phyloP scores from a whole-genome alignment of 2,797 vertebrate genomes.

The Sparidentex hasta region DNA sequence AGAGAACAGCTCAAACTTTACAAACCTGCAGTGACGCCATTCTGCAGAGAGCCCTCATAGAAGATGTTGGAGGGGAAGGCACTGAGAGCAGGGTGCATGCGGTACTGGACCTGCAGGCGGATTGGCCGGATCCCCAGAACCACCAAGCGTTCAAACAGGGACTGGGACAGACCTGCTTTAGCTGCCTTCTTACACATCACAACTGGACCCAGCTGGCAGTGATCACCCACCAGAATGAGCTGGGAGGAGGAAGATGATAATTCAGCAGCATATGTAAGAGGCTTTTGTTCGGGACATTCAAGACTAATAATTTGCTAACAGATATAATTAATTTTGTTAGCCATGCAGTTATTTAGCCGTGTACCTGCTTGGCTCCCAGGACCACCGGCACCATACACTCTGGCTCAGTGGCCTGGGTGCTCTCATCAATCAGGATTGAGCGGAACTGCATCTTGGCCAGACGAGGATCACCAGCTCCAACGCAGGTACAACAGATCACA shows the following conservation, averaged over 20 bases:
- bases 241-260: constrained; percentile 59
- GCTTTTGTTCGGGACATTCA: background rate
- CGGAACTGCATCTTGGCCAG: constrained; percentile 99
- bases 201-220: constrained; percentile 97
- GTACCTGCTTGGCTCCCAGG: constrained; percentile 97
- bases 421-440: constrained; percentile 98
- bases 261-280: background rate
- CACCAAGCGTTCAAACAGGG: constrained; percentile 96
- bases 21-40: constrained; percentile 94
- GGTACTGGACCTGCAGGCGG: constrained; percentile 98
- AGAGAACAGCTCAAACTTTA: background rate
- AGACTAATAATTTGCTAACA: background rate
- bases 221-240: constrained; percentile 98
- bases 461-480: constrained; percentile 95
- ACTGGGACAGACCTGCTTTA: constrained; percentile 97
- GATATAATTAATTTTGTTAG: no score
- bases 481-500: constrained; percentile 97
- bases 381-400: constrained; percentile 99
- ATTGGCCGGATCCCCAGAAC: constrained; percentile 98
- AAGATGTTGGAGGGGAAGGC: constrained; percentile 99
- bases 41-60: constrained; percentile 98
- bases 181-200: constrained; percentile 99
- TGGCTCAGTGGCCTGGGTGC: constrained; percentile 97
- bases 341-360: background rate
- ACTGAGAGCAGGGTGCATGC: constrained; percentile 98